Base-by-base conservation (phyloP, 2,797 vertebrate species). In the Falco peregrinus region DNA sequence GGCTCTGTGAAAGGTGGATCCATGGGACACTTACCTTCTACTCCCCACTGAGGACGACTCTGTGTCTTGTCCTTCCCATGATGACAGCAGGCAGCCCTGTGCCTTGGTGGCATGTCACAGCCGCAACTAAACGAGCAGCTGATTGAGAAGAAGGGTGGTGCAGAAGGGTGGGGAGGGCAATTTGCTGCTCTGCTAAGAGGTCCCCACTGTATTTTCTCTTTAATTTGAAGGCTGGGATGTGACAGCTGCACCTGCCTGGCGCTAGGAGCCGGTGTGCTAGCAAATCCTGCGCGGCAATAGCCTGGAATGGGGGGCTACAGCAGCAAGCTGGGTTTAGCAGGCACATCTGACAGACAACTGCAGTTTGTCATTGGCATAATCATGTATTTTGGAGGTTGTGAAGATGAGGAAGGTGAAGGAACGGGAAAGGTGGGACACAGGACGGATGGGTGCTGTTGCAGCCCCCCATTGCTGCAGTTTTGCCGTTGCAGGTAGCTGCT, bases 401-500 rank as follows among this genome's bases (percentile, higher is more conserved):
- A 70, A 60, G 67, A 59, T 35, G 29, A n/a, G 60, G 77, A 91
- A 68, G 48, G 54, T 80, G 35, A 18, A 68, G 33, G 39, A 79
- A n/a, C 5, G 25, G 48, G 43, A 82, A 41, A 25, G 54, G 35
- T 64, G n/a, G 57, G 37, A 22, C 21, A 10, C 39, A 57, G 47
- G 26, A 51, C n/a, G 70, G 77, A 26, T 22, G 37, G 25, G 10
- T 63, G 41, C 51, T 0, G 0, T 41, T 26, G 61, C 63, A 84
- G 56, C 39, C 39, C 47, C 39, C 21, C 39, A 4, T 48, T 2
- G 7, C 67, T 2, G 10, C 37, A 22, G 53, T 51, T 76, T 17
- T 51, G 57, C 50, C 0, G 0, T 33, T 48, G 85, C 45, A 59
- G 17, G 2, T 80, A 0, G 0, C 37, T 71, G n/a, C 18, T 86